Percentiles rank a stretch among this genome's conserved stretches.
Evolutionary conservation across 2,113 vertebrate genomes (phyloP).

Genomic region (Ophthalmolycus amberensis): DNA sequence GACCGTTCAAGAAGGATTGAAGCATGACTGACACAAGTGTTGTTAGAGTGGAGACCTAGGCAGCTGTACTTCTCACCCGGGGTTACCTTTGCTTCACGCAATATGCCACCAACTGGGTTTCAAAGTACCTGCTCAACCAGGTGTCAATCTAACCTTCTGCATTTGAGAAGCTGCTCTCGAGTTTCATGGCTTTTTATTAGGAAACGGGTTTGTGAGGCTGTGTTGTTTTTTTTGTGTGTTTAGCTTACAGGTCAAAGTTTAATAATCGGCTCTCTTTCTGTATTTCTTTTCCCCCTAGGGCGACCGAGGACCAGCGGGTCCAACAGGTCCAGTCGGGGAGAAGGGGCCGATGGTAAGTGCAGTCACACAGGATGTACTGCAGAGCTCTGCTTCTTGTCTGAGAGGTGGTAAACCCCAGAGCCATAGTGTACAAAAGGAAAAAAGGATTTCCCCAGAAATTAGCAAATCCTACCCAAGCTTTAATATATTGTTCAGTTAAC

Average conservation of each 20-base stretch:
- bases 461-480: neutral
- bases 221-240: constrained; percentile 16
- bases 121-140: constrained; percentile 45
- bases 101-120: constrained; percentile 43
- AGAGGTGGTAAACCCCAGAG: neutral
- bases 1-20: constrained; percentile 20
- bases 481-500: constrained; percentile 21
- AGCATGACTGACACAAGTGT: constrained; percentile 23
- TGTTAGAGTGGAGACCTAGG: neutral
- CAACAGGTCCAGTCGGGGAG: constrained; percentile 91
- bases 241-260: constrained; percentile 50
- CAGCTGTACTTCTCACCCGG: constrained; percentile 33
- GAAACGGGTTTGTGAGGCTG: neutral
- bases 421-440: neutral
- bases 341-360: constrained; percentile 91
- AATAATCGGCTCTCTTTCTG: constrained; percentile 29
- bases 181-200: constrained; percentile 55
- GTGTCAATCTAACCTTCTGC: constrained; percentile 35
- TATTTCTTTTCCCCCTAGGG: constrained; percentile 83
- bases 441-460: neutral
- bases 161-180: constrained; percentile 44
- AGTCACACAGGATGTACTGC: constrained; percentile 14
- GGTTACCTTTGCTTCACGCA: constrained; percentile 28
- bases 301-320: constrained; percentile 91
- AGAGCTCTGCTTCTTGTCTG: constrained; percentile 18